Evolutionary conservation across 1,140 invertebrate genomes (phyloP).

Genomic region (Brachionus sp.): DNA sequence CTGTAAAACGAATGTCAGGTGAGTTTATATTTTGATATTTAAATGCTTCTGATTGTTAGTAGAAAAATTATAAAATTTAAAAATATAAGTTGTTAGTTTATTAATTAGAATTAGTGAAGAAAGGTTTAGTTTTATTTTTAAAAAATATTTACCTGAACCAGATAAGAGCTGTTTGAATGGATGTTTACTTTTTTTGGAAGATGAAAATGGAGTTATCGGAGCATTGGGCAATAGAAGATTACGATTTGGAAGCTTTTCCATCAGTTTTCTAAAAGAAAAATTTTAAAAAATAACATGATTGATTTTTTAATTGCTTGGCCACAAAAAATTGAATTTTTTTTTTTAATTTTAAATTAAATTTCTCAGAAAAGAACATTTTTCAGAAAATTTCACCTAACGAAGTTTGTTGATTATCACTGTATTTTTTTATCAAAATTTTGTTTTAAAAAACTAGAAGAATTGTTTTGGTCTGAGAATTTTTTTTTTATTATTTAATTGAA

Average conservation of each 20-base stretch:
- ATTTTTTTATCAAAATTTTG: too few relatives aligned
- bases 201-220: constrained; percentile 27
- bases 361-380: too few relatives aligned
- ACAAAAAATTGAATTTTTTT: not conserved
- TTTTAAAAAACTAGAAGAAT: too few relatives aligned
- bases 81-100: not conserved
- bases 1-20: constrained; percentile 40
- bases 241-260: constrained; percentile 29
- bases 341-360: too few relatives aligned
- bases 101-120: not conserved
- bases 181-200: constrained; percentile 35
- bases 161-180: constrained; percentile 26
- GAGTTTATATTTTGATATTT: constrained; percentile 24
- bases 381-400: too few relatives aligned
- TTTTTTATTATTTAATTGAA: not conserved
- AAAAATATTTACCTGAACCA: constrained; percentile 3
- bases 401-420: too few relatives aligned
- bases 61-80: not conserved
- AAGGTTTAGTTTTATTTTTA: not conserved
- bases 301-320: not conserved
- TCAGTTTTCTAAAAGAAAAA: not conserved
- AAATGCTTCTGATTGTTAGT: not conserved
- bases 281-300: not conserved
- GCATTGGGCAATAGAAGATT: constrained; percentile 29
- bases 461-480: too few relatives aligned